Evolutionary conservation across 1,140 invertebrate species (phyloP).

Genomic region (Ooceraea biroi): DNA sequence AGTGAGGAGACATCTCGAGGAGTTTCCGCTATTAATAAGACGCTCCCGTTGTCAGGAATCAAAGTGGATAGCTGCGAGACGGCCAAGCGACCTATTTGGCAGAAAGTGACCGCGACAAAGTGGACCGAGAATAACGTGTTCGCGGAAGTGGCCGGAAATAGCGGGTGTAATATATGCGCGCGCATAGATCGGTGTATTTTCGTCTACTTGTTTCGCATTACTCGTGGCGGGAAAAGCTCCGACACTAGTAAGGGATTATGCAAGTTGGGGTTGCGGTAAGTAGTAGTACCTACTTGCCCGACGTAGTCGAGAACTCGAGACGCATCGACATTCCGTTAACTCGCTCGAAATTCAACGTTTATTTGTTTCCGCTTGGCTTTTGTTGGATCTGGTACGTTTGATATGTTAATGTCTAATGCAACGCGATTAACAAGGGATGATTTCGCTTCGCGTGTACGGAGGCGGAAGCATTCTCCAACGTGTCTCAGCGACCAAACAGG

Average conservation of each 20-base stretch:
- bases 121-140: constrained; percentile 70
- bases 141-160: constrained; percentile 74
- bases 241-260: constrained; percentile 57
- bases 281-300: neutral
- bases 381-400: too few species aligned
- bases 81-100: constrained; percentile 74
- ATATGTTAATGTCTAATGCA: too few species aligned
- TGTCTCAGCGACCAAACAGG: too few species aligned
- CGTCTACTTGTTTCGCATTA: neutral
- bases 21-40: constrained; percentile 54
- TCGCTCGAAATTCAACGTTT: neutral
- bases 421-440: neutral
- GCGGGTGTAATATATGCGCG: constrained; percentile 56
- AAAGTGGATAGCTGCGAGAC: constrained; percentile 36
- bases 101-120: constrained; percentile 61
- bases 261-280: constrained; percentile 30
- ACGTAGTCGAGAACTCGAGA: neutral
- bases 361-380: neutral
- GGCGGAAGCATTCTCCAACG: too few species aligned
- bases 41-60: constrained; percentile 6
- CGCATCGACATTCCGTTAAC: neutral
- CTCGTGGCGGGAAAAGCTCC: neutral
- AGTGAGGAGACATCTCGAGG: too few species aligned
- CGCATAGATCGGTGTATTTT: neutral
- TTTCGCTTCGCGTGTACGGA: neutral